These are phyloP conservation scores for Lophius americanus DNA, from an alignment of 2,797 vertebrate species.

Conservation along the genomic window DNA sequence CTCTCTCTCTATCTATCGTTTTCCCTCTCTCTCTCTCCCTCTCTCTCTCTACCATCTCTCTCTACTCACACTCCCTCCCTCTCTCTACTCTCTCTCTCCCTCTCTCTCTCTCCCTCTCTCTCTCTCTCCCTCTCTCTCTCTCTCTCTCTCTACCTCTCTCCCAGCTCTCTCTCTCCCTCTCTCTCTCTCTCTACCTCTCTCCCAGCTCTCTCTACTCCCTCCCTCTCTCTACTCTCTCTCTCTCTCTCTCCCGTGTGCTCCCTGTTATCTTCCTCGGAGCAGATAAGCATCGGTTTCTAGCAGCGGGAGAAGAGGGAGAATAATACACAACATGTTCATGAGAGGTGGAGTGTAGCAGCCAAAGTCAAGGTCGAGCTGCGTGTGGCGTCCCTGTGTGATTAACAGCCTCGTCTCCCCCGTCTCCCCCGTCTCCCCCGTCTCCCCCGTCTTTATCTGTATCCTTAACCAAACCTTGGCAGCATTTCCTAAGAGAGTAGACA, in stretches of 20 bases:
- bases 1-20: slow-evolving; percentile 23
- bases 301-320: slow-evolving; percentile 47
- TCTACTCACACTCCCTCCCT: neutral
- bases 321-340: slow-evolving; percentile 67
- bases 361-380: slow-evolving; percentile 72
- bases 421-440: slow-evolving; percentile 58
- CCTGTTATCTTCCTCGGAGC: slow-evolving; percentile 58
- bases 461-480: slow-evolving; percentile 72
- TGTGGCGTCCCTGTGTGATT: slow-evolving; percentile 56
- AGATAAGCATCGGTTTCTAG: slow-evolving; percentile 71
- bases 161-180: slow-evolving; percentile 38
- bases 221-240: neutral
- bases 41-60: slow-evolving; percentile 22
- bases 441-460: slow-evolving; percentile 73
- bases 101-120: slow-evolving; percentile 1
- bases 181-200: slow-evolving; percentile 11
- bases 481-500: slow-evolving; percentile 62
- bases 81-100: slow-evolving; percentile 14
- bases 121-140: slow-evolving; percentile 9
- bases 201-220: slow-evolving; percentile 13
- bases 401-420: slow-evolving; percentile 69
- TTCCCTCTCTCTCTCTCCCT: neutral
- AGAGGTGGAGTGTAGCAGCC: slow-evolving; percentile 57
- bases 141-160: too few species aligned
- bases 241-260: slow-evolving; percentile 27